Base-by-base conservation (phyloP, 2,113 vertebrate species). In the Cyphomyrus plagiostoma region DNA sequence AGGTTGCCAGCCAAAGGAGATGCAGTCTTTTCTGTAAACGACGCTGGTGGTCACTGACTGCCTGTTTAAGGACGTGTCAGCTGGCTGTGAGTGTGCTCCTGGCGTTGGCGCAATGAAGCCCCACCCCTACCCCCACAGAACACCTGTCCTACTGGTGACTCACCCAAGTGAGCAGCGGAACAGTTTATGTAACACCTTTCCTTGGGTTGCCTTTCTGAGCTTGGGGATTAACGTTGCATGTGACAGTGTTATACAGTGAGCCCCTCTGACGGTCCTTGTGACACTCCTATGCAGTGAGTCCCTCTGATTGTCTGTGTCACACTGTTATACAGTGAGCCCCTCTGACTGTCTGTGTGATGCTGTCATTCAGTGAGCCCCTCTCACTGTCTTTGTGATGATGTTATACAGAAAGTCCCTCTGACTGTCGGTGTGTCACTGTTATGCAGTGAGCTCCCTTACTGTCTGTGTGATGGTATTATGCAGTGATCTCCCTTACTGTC, bases 111-210 rank as follows among this genome's bases (percentile, higher is more conserved):
- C 77, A 45, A 6, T 45, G 77, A 21, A 84, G 42, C 82, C 39
- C 53, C 5, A 35, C 13, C 35, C 5, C 30, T 15, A 52, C 74
- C 80, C 80, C 80, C 80, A 9, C 9, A 48, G 45, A 84, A 84
- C 82, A 46, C 45, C 82, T 48, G 82, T 84, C 82, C 82, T 84
- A 48, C 82, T 48, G 45, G 82, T 84, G 80, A 83, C 42, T 83
- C 80, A 83, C 39, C 35, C 23, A 13, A 50, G 13, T 50, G 45
- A 30, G 48, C 85, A 86, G 23, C 1, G 85, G 46, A 26, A 86
- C 49, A 52, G 46, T 26, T 86, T 86, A 53, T 86, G 26, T 19
- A 86, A 86, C 48, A 86, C 46, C 85, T 52, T 17, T n/a, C 85
- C n/a, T 52, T 39, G 21, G n/a, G 21, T n/a, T 86, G n/a, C n/a